Evolutionary conservation across 1,140 invertebrate genomes (phyloP), one percentile per base, ranked within the genome.

Genomic region (Drosophila nikananu): DNA sequence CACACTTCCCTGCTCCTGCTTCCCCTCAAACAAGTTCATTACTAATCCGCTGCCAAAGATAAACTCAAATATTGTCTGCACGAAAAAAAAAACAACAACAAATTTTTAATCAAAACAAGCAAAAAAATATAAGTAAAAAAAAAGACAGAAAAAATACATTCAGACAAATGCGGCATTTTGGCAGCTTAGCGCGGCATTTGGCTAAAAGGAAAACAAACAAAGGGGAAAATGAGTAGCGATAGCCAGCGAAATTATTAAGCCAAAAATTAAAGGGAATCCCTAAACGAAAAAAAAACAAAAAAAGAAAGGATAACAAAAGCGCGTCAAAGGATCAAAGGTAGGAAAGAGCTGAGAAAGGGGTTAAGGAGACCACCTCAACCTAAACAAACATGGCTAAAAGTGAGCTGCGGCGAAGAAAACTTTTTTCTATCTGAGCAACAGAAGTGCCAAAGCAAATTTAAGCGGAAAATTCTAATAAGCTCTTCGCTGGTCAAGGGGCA

Each of bases 391-490:
- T 72, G 65, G 66, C 61, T 46, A 72, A 65, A 58, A 48, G 46
- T 65, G 51, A 57, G 55, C 44, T 77, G 81, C 67, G 63, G 66
- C 57, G 37, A 79, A 89, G 84, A 90, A 59, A 81, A 81, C 67
- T 73, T 82, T 83, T 65, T 37, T 65, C 19, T 61, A 52, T 32
- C 25, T 27, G 27, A 39, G 67, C 52, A 54, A 9, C 37, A 49
- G 39, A 81, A 84, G 81, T 84, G 84, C 67, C 71, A 86, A 89
- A 89, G 84, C 66, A 90, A 84, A 90, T 90, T 89, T 90, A 90
- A 89, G 84, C 84, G 84, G 86, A 89, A 89, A 89, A 89, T 89
- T 90, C 81, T 89, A 89, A 89, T 89, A 89, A 89, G 84, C 84
- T 90, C 60, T 74, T 37, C 57, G n/a, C 39, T 46, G 67, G 80